Percentiles rank a stretch among this genome's conserved stretches.
These are phyloP conservation scores for Palaemon carinicauda DNA, from an alignment of 1,140 invertebrate genomes.

Conservation along the genomic window DNA sequence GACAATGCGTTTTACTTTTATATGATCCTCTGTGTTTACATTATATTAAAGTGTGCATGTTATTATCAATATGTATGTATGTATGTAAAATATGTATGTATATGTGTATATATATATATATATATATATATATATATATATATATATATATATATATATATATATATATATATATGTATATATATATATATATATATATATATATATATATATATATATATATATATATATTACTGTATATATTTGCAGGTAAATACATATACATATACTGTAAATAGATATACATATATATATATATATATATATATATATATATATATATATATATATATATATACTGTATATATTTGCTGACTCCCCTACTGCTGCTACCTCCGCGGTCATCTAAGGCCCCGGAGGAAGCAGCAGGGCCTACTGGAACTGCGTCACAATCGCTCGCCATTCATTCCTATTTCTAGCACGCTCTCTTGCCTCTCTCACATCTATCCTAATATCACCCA, in stretches of 20 bases:
- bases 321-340: not conserved
- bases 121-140: conserved; percentile 14
- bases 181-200: conserved; percentile 28
- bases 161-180: conserved; percentile 23
- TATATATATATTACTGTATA: conserved; percentile 8
- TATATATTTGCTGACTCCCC: no score
- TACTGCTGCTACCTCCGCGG: no score
- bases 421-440: no score
- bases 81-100: not conserved
- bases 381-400: no score
- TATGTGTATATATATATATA: not conserved
- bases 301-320: not conserved
- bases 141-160: conserved; percentile 6
- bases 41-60: no score
- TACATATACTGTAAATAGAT: not conserved
- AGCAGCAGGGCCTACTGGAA: no score
- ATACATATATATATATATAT: not conserved
- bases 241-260: not conserved
- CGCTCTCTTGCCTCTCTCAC: no score
- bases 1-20: no score
- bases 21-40: no score
- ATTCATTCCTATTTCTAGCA: no score
- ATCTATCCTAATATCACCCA: no score
- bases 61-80: no score
- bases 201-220: conserved; percentile 25